Conservation (phyloP, 1,140 invertebrate species). For the Zaprionus gabonicus region DNA sequence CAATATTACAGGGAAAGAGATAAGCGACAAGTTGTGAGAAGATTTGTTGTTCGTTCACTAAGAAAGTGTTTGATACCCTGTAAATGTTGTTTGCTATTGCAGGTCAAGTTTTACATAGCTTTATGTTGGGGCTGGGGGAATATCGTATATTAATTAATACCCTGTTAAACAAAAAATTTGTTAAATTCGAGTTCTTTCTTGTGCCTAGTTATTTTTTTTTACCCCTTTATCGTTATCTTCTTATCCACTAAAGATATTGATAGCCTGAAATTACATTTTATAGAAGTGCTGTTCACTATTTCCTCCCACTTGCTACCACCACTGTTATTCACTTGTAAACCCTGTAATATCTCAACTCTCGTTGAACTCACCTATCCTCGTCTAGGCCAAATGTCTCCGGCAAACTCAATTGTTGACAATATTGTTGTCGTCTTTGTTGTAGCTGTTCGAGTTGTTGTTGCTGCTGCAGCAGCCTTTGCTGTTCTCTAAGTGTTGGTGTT, state of each 20-base stretch:
- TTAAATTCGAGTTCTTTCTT: too few relatives aligned
- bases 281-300: too few relatives aligned
- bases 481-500: conserved; percentile 6
- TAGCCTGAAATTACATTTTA: too few relatives aligned
- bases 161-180: too few relatives aligned
- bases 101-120: too few relatives aligned
- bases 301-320: not conserved
- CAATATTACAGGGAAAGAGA: not conserved
- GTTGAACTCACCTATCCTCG: conserved; percentile 35
- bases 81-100: not conserved
- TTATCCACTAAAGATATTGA: too few relatives aligned
- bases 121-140: too few relatives aligned
- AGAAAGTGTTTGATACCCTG: not conserved
- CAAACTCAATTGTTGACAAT: conserved; percentile 34
- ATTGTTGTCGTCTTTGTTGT: conserved; percentile 29
- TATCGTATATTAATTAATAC: too few relatives aligned
- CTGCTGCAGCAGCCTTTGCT: conserved; percentile 5
- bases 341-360: not conserved
- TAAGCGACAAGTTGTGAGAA: not conserved
- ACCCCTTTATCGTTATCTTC: too few relatives aligned
- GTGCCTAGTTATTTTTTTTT: too few relatives aligned
- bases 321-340: not conserved
- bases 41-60: not conserved
- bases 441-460: conserved; percentile 26
- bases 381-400: conserved; percentile 33